Evolutionary conservation across 2,888 invertebrate species (phyloP).

Genomic region (Pandemis heparana): DNA sequence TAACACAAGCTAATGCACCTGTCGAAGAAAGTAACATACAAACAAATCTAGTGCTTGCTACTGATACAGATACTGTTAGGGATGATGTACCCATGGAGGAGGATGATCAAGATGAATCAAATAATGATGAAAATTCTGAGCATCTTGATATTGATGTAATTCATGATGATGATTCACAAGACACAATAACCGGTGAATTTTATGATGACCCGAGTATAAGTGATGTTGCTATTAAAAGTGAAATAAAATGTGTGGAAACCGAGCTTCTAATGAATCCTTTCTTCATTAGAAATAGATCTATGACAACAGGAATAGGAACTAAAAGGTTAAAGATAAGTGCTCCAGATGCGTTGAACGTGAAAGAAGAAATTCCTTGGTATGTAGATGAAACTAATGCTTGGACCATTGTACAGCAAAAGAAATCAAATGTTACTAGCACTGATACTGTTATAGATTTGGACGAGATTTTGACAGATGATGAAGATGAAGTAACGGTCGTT

Average conservation of each 20-base stretch:
- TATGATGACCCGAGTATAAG: background rate
- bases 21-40: background rate
- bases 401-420: background rate
- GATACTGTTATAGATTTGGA: background rate
- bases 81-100: conserved; percentile 3
- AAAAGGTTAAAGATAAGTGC: background rate
- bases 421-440: background rate
- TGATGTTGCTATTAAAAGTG: background rate
- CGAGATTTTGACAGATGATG: background rate
- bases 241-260: conserved; percentile 16
- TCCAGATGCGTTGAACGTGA: background rate
- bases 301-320: background rate
- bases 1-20: background rate
- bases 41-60: background rate
- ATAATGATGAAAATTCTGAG: background rate
- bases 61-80: background rate
- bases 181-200: background rate
- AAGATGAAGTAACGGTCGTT: background rate
- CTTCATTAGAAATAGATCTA: background rate
- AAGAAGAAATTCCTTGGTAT: conserved; percentile 1
- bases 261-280: conserved; percentile 5
- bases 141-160: background rate
- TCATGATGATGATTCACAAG: conserved; percentile 11
- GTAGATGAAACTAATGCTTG: background rate
- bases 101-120: background rate